Base-by-base conservation (phyloP, 2,888 invertebrate genomes). In the Polyommatus icarus region DNA sequence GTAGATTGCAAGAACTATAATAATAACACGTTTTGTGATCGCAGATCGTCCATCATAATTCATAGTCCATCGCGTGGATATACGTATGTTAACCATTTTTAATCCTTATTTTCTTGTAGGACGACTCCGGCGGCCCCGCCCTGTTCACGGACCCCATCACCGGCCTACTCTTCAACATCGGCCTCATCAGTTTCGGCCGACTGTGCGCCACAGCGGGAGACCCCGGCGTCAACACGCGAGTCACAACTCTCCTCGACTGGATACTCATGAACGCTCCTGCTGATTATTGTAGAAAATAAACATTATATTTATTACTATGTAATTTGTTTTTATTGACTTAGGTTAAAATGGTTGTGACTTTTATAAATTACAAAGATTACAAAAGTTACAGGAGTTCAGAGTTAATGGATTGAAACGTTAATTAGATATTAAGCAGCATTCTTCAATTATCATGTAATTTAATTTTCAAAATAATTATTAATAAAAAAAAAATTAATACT, bases 91-190 rank as follows among this genome's bases (percentile, higher is more conserved):
- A 1, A 54, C 18, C 15, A 18, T 2, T n/a, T 20, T 59, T 3
- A n/a, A 59, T 12, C 4, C 4, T 24, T 12, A 12, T 61, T 61
- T 61, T 3, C 7, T 24, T 73, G 40, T 46, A 73, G 73, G 50
- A 73, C 15, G 76, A 95, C 83, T 95, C 95, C 12, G 96, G 96
- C 1, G 96, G 96, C 0, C 96, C 96, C 0, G 78, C 92, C 0
- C 83, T 95, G 1, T 95, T 94, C 92, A 87, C 89, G 77, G 95
- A 96, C 80, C 82, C 84, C 0, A n/a, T 78, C 0, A 91, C 86
- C 0, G 89, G 88, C 0, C 84, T 90, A 1, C 82, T 94, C 1
- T 92, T 89, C 81, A n/a, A 84, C 36, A 77, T 94, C 0, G 96
- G 95, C 1, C 83, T 96, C n/a, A 90, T 96, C 78, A 95, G 95